phyloP scores from a whole-genome alignment of 2,113 vertebrate genomes.

The Neodon shergylaensis region DNA sequence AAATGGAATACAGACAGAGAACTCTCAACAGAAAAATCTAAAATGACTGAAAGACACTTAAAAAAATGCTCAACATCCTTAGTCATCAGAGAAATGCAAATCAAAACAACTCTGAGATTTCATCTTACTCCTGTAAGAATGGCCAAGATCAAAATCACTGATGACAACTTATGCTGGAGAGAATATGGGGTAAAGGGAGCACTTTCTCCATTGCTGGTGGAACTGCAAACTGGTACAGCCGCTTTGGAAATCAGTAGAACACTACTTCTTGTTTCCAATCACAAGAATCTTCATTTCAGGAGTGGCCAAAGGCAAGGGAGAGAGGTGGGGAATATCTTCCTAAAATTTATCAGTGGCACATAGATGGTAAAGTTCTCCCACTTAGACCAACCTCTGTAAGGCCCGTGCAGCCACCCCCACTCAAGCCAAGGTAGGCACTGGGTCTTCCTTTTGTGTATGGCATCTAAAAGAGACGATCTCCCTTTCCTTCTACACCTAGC shows the following conservation, averaged over 20 bases:
- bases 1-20: too few relatives aligned
- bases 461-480: not conserved
- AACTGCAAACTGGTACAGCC: too few relatives aligned
- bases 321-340: not conserved
- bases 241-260: not conserved
- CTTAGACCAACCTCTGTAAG: not conserved
- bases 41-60: too few relatives aligned
- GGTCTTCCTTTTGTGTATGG: not conserved
- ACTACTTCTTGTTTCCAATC: not conserved
- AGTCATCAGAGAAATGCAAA: too few relatives aligned
- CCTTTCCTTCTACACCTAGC: not conserved
- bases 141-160: too few relatives aligned
- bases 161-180: too few relatives aligned
- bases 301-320: accelerated
- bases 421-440: not conserved
- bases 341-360: not conserved
- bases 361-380: not conserved
- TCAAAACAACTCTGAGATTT: too few relatives aligned
- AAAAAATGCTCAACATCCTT: too few relatives aligned
- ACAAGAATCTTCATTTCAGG: not conserved
- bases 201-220: too few relatives aligned
- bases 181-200: too few relatives aligned
- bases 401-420: not conserved
- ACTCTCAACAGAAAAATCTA: too few relatives aligned
- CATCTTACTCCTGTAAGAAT: too few relatives aligned